phyloP scores from a whole-genome alignment of 2,888 invertebrate genomes.

The Lepeophtheirus nordmannii region DNA sequence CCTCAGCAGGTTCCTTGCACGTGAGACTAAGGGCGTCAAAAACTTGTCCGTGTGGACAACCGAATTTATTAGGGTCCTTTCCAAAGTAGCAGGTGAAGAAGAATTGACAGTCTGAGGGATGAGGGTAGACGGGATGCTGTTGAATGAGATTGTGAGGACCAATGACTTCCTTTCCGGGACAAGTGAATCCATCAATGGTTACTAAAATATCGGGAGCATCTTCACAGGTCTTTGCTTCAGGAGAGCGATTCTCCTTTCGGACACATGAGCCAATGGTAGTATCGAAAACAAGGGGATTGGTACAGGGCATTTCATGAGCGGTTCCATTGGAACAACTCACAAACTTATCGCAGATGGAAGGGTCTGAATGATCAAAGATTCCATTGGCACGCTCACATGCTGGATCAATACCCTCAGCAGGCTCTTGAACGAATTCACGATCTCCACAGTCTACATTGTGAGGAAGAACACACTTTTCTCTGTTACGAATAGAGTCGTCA shows the following conservation, averaged over 20 bases:
- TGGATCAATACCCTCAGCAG: conserved; percentile 26
- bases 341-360: conserved; percentile 52
- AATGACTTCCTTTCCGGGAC: conserved; percentile 19
- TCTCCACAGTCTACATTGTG: conserved; percentile 21
- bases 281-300: conserved; percentile 17
- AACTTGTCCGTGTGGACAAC: conserved; percentile 22
- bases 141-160: conserved; percentile 16
- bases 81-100: conserved; percentile 25
- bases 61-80: conserved; percentile 22
- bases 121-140: conserved; percentile 23
- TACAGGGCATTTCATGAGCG: conserved; percentile 19
- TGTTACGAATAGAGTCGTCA: conserved; percentile 25
- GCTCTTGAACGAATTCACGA: conserved; percentile 25
- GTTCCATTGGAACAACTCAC: conserved; percentile 27
- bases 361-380: conserved; percentile 67
- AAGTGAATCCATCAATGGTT: conserved; percentile 22
- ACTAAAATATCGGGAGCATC: neutral
- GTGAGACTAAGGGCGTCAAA: conserved; percentile 19
- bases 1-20: conserved; percentile 19
- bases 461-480: conserved; percentile 18
- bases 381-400: conserved; percentile 63
- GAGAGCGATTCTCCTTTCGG: conserved; percentile 9
- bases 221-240: conserved; percentile 14
- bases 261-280: conserved; percentile 16
- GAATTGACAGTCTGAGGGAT: conserved; percentile 21